Percentiles rank a stretch among this genome's conserved stretches.
Conservation (phyloP, 1,140 invertebrate genomes). For the Ridgeia piscesae region DNA sequence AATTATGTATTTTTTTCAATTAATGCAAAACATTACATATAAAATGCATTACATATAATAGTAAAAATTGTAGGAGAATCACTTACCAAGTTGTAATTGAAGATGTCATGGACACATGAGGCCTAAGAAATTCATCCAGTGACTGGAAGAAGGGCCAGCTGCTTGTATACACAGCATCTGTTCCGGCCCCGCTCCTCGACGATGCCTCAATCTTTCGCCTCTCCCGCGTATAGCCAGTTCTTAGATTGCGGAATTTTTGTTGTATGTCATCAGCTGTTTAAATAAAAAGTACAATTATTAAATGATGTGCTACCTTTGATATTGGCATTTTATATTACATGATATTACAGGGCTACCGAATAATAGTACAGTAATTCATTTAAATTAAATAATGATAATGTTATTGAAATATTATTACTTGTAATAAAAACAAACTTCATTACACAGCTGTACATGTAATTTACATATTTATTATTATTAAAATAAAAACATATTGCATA, state of each 20-base stretch:
- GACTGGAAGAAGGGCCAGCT: background rate
- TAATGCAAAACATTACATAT: background rate
- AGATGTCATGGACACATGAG: background rate
- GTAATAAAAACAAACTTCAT: no score
- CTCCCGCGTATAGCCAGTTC: background rate
- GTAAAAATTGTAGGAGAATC: background rate
- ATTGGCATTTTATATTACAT: no score
- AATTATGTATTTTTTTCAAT: background rate
- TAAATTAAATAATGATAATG: no score
- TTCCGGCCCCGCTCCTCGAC: background rate
- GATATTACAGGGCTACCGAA: no score
- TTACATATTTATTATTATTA: no score
- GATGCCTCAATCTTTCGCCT: background rate
- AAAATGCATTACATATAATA: background rate
- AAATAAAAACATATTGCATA: no score
- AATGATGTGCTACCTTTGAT: no score
- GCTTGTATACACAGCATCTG: background rate
- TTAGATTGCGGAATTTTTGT: background rate
- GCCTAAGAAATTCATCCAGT: background rate
- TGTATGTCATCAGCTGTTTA: background rate
- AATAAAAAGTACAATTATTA: no score
- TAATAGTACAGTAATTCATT: no score
- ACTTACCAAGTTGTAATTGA: background rate
- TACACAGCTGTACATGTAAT: no score
- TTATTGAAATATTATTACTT: no score